Percentiles rank a stretch among this genome's conserved stretches.
Conservation (phyloP, 2,888 invertebrate species). For the Syritta pipiens region DNA sequence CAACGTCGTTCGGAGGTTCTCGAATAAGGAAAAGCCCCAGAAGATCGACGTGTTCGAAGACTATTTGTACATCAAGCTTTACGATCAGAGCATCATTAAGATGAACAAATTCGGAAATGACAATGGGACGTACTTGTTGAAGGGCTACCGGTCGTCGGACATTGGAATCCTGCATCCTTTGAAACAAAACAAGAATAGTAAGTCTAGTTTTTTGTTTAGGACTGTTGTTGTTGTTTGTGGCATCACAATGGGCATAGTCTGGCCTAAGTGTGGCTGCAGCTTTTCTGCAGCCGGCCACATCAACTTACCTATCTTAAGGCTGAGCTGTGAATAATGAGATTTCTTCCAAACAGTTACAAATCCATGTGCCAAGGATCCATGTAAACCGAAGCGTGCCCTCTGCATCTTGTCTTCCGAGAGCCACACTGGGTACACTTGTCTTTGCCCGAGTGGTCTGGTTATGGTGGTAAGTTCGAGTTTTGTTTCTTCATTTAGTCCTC, state of each 20-base stretch:
- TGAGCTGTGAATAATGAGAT: too few relatives aligned
- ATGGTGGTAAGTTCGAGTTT: conserved; percentile 73
- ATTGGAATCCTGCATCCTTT: conserved; percentile 85
- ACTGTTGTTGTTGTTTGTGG: too few relatives aligned
- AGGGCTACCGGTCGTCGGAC: conserved; percentile 83
- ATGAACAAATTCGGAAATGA: conserved; percentile 85
- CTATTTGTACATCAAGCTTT: conserved; percentile 84
- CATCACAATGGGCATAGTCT: too few relatives aligned
- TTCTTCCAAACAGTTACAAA: conserved; percentile 80
- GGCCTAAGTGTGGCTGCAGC: too few relatives aligned
- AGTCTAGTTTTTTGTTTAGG: conserved; percentile 69
- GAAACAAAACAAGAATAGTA: conserved; percentile 82
- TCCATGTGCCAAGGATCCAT: conserved; percentile 82
- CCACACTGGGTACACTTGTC: conserved; percentile 79
- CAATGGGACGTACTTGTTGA: conserved; percentile 81
- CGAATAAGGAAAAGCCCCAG: conserved; percentile 83
- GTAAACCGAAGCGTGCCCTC: conserved; percentile 83
- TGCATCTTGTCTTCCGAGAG: conserved; percentile 81
- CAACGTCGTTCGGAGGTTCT: conserved; percentile 82
- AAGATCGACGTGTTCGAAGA: conserved; percentile 88
- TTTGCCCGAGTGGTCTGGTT: conserved; percentile 82
- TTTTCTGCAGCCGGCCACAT: too few relatives aligned
- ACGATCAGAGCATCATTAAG: conserved; percentile 83
- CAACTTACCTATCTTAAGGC: too few relatives aligned
- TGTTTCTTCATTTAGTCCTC: neutral